phyloP scores from a whole-genome alignment of 2,888 invertebrate genomes.

The Spisula solida region DNA sequence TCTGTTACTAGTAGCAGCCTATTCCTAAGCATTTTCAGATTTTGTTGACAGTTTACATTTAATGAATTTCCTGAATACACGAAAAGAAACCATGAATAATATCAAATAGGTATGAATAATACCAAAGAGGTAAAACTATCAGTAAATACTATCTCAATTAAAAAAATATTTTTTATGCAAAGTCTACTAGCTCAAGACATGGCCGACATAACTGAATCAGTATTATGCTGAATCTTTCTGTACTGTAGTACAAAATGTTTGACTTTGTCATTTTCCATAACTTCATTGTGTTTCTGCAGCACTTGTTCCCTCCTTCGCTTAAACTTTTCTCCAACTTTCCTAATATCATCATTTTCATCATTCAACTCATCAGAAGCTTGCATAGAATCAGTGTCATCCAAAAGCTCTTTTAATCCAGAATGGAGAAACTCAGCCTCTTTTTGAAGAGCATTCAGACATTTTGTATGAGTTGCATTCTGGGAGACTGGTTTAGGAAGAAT shows the following conservation, averaged over 20 bases:
- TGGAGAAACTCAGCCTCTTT: constrained; percentile 57
- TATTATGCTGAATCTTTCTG: constrained; percentile 9
- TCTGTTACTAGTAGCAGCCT: too few relatives aligned
- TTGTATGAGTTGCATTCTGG: constrained; percentile 28
- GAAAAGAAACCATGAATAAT: too few relatives aligned
- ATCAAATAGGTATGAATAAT: too few relatives aligned
- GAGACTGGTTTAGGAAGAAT: constrained; percentile 55
- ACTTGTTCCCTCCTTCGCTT: constrained; percentile 52
- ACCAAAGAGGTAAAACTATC: too few relatives aligned
- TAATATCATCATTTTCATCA: constrained; percentile 35
- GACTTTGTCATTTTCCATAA: constrained; percentile 40
- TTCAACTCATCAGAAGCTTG: constrained; percentile 19
- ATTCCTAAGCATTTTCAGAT: too few relatives aligned
- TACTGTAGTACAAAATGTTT: constrained; percentile 37
- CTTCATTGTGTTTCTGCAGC: constrained; percentile 39
- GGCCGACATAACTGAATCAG: constrained; percentile 36
- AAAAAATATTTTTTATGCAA: too few relatives aligned
- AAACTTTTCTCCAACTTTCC: constrained; percentile 65
- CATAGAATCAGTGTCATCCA: constrained; percentile 41
- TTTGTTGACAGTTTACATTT: too few relatives aligned
- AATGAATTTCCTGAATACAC: too few relatives aligned
- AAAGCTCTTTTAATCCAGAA: constrained; percentile 58
- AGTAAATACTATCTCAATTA: too few relatives aligned
- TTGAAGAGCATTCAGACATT: constrained; percentile 53
- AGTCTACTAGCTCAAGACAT: not conserved